These are phyloP conservation scores for Cyclopterus lumpus DNA, from an alignment of 2,797 vertebrate genomes.

Conservation along the genomic window DNA sequence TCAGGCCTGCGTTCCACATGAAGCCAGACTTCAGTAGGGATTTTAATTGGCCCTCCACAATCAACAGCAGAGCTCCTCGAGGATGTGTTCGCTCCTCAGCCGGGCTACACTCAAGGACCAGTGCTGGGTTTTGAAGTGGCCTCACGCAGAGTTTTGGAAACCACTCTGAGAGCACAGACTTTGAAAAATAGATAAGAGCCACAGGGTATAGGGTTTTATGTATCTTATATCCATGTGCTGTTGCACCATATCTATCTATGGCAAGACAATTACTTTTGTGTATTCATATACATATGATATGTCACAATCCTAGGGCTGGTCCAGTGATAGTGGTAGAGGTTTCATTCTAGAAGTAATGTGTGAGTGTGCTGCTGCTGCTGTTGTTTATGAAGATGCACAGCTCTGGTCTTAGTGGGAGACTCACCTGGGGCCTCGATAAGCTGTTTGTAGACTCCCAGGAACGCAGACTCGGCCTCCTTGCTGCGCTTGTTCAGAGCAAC, in stretches of 20 bases:
- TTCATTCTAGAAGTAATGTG: conserved; percentile 33
- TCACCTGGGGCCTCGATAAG: conserved; percentile 97
- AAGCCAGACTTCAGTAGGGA: conserved; percentile 66
- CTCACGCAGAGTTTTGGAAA: conserved; percentile 80
- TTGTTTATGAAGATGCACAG: conserved; percentile 61
- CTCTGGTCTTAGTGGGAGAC: conserved; percentile 73
- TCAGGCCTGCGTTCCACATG: conserved; percentile 69
- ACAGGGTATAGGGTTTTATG: conserved; percentile 67
- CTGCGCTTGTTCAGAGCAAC: conserved; percentile 96
- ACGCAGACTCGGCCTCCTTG: conserved; percentile 97
- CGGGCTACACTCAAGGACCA: conserved; percentile 77
- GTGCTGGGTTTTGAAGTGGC: conserved; percentile 79
- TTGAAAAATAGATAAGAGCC: conserved; percentile 80
- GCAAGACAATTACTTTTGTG: conserved; percentile 38
- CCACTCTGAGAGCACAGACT: conserved; percentile 72
- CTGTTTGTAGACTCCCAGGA: conserved; percentile 96
- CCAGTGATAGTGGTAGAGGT: not conserved
- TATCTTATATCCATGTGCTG: conserved; percentile 55
- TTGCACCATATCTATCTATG: conserved; percentile 45
- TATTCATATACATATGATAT: conserved; percentile 24
- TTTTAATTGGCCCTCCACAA: conserved; percentile 85
- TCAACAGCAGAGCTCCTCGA: conserved; percentile 77
- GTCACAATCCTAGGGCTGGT: conserved; percentile 14
- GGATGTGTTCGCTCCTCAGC: conserved; percentile 73
- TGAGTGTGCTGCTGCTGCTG: conserved; percentile 43